Base-by-base conservation (phyloP, 37 sponge, comb jelly and placozoan genomes). In the Beroe ovata region DNA sequence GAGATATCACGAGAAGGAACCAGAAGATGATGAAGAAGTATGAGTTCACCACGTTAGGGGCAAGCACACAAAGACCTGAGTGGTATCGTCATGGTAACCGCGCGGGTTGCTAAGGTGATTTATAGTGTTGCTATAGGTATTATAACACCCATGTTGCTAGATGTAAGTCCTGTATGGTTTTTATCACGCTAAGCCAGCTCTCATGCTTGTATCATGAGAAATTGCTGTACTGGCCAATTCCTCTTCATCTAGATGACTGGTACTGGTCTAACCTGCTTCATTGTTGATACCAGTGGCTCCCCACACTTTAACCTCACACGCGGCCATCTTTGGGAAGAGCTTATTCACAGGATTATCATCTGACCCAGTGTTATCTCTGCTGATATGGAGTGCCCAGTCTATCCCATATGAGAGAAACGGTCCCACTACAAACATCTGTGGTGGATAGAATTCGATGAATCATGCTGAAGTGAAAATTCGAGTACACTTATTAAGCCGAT, bases 21-120 rank as follows among this genome's bases (percentile, higher is more conserved):
- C 63, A 62, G 63, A 62, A 62, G 8, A 62, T 62, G 29, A 62
- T 20, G 63, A 62, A 62, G 29, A 62, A 62, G 63, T 62, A 62
- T 3, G 28, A 28, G 63, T 62, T 62, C 22, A 62, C 63, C 6
- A 62, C 63, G 29, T 62, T 62, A 28, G 63, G 63, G 63, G 63
- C 63, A 3, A 62, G 21, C 28, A 62, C 63, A 16, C 63, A 62
- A 4, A 62, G 4, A 20, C 63, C 63, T 62, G 63, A 62, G 54
- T 47, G 6, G 11, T 47, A 47, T n/a, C n/a, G n/a, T n/a, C n/a
- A n/a, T n/a, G n/a, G n/a, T n/a, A n/a, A n/a, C n/a, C n/a, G n/a
- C n/a, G n/a, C n/a, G n/a, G n/a, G n/a, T n/a, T n/a, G n/a, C n/a
- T n/a, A n/a, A n/a, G n/a, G n/a, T n/a, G n/a, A n/a, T n/a, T n/a